Evolutionary conservation across 2,888 invertebrate species (phyloP), one percentile per base, ranked within the genome.

Genomic region (Aromia moschata): DNA sequence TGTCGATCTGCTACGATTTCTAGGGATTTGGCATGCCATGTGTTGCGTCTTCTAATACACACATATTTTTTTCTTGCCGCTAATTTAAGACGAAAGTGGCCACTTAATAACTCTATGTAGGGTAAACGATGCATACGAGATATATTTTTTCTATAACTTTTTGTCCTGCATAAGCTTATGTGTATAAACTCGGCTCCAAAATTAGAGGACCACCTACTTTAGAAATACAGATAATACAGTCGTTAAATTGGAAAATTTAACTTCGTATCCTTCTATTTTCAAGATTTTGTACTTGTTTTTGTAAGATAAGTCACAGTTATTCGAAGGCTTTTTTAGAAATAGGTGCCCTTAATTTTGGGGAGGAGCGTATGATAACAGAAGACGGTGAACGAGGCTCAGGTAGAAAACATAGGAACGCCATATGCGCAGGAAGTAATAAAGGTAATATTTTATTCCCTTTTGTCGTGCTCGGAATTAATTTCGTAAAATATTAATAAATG

Each of bases 401-500:
- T 78, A 78, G 73, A 75, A 75, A 74, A 61, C 64, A 65, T 62
- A 57, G 67, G 62, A 69, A 67, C 65, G 63, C 75, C 77, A 78
- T 78, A 74, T 77, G 78, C 71, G 70, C 77, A 77, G 77, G 77
- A 77, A 77, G 72, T 70, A 72, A 74, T 65, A 67, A 75, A 74
- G 73, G 72, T 69, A 70, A 74, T 76, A 76, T 75, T 76, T 76
- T 75, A 76, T 75, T 74, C 75, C 71, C 76, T 74, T 75, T 77
- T 74, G 74, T 76, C 73, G 71, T 73, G 76, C 65, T 68, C 67
- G 63, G 69, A 76, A 77, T 77, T 75, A 76, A 76, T 78, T 79
- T 75, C 72, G 71, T 76, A 76, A 78, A 77, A 77, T 78, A 79
- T 79, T 79, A 79, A 79, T 79, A 79, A 78, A 77, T 78, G 79